phyloP scores from a whole-genome alignment of 2,888 invertebrate species.

The Watsonalla binaria region DNA sequence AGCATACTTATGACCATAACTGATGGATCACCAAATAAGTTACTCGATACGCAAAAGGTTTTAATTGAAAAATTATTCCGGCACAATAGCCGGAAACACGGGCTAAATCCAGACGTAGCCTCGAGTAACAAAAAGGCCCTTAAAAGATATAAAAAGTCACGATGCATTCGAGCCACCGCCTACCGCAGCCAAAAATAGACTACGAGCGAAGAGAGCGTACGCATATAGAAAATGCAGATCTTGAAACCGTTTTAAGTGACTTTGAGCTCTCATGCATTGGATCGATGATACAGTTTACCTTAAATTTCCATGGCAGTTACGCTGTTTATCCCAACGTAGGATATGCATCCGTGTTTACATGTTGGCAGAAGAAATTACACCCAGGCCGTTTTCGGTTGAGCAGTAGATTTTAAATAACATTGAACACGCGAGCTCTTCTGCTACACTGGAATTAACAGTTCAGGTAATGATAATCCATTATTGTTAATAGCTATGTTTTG shows the following conservation, averaged over 20 bases:
- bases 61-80: slow-evolving; percentile 52
- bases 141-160: slow-evolving; percentile 57
- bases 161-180: slow-evolving; percentile 70
- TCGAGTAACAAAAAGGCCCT: slow-evolving; percentile 57
- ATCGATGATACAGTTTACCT: slow-evolving; percentile 9
- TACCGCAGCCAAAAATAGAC: slow-evolving; percentile 77
- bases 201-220: slow-evolving; percentile 32
- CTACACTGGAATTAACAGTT: slow-evolving; percentile 20
- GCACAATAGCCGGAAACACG: slow-evolving; percentile 72
- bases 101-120: slow-evolving; percentile 60
- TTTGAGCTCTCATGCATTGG: not conserved
- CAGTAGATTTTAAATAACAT: slow-evolving; percentile 49
- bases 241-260: slow-evolving; percentile 3
- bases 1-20: not conserved
- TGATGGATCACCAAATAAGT: slow-evolving; percentile 1
- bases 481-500: not conserved
- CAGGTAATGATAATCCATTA: not conserved
- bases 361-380: slow-evolving; percentile 61
- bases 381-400: slow-evolving; percentile 46
- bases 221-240: slow-evolving; percentile 6
- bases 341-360: slow-evolving; percentile 56
- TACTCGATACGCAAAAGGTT: slow-evolving; percentile 17
- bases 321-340: slow-evolving; percentile 11
- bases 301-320: not conserved
- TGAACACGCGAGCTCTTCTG: slow-evolving; percentile 31